Percentiles rank a stretch among this genome's conserved stretches.
Conservation (phyloP, 2,888 invertebrate species). For the Meliscaeva auricollis region DNA sequence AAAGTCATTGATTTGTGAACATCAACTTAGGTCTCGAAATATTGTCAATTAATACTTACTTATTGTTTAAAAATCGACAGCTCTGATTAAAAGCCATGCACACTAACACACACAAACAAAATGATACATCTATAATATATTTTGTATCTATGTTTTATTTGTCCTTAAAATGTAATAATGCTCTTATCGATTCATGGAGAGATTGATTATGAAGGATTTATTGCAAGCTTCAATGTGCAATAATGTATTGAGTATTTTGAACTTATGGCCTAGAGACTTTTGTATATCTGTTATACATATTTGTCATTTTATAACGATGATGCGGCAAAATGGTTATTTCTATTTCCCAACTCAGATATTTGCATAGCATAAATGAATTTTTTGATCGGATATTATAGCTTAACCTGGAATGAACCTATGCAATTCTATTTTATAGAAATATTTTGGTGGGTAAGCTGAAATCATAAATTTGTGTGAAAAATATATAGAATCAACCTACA, state of each 20-base stretch:
- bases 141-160: conserved; percentile 49
- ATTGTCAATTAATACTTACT: too few relatives aligned
- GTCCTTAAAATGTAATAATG: conserved; percentile 56
- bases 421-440: too few relatives aligned
- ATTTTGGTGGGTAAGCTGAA: too few relatives aligned
- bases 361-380: neutral
- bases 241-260: conserved; percentile 51
- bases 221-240: conserved; percentile 44
- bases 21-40: too few relatives aligned
- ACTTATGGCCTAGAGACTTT: conserved; percentile 45
- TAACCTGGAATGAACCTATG: conserved; percentile 1
- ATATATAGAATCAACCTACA: too few relatives aligned
- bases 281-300: neutral
- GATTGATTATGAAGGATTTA: conserved; percentile 55
- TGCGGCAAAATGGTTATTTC: neutral
- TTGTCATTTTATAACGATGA: conserved; percentile 16
- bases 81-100: neutral
- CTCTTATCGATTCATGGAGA: conserved; percentile 52
- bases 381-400: neutral
- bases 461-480: too few relatives aligned
- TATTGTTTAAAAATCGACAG: neutral
- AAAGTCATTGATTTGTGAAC: too few relatives aligned
- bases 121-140: too few relatives aligned
- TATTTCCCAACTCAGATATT: neutral
- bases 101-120: conserved; percentile 16